Evolutionary conservation across 2,113 vertebrate species (phyloP).

Genomic region (Phrynosoma blainvillii): DNA sequence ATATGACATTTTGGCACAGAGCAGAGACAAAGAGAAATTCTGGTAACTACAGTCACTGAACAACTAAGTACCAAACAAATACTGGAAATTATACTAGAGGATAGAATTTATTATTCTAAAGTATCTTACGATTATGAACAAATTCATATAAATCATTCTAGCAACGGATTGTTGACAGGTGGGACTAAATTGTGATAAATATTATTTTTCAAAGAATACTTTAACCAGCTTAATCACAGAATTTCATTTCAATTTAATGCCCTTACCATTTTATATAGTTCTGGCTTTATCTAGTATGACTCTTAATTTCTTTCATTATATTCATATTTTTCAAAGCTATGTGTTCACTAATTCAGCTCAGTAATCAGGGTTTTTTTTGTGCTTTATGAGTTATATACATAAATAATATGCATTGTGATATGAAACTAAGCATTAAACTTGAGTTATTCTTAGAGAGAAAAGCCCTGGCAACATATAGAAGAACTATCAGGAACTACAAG

Average conservation of each 20-base stretch:
- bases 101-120: slow-evolving; percentile 50
- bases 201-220: slow-evolving; percentile 43
- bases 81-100: slow-evolving; percentile 49
- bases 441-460: background rate
- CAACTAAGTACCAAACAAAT: slow-evolving; percentile 63
- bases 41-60: slow-evolving; percentile 49
- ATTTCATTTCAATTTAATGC: slow-evolving; percentile 53
- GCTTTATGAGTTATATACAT: slow-evolving; percentile 25
- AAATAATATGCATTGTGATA: slow-evolving; percentile 36
- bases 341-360: slow-evolving; percentile 40
- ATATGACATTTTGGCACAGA: slow-evolving; percentile 44
- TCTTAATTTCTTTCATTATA: slow-evolving; percentile 48
- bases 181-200: slow-evolving; percentile 7
- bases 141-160: slow-evolving; percentile 22
- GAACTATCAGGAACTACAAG: background rate
- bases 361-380: background rate
- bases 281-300: slow-evolving; percentile 50
- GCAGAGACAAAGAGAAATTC: background rate
- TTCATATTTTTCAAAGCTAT: slow-evolving; percentile 39
- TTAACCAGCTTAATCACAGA: slow-evolving; percentile 36
- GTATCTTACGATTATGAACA: slow-evolving; percentile 56
- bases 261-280: slow-evolving; percentile 25
- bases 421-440: slow-evolving; percentile 24
- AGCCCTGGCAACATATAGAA: background rate
- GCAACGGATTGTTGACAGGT: slow-evolving; percentile 12